Base-by-base conservation (phyloP, 2,797 vertebrate genomes). In the Rhincodon typus region DNA sequence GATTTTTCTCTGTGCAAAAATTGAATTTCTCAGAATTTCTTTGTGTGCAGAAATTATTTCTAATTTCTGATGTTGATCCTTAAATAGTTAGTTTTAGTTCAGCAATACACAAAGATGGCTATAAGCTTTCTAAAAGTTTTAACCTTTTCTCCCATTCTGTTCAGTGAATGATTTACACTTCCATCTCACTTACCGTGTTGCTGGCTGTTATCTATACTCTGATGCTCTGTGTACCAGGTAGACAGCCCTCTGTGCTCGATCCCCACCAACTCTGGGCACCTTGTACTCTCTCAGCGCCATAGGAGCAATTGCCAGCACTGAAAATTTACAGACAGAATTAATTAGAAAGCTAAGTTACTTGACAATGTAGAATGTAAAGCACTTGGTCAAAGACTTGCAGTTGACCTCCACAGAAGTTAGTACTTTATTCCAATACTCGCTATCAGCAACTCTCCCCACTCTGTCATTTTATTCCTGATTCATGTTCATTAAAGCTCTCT, bases 151-250 rank as follows among this genome's bases (percentile, higher is more conserved):
- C 25, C 25, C 46, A 38, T 67, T 67, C 87, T 94, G 38, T 53
- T 25, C 27, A 17, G 69, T 72, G 12, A 17, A 23, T 69, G 34
- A 77, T 19, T 77, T 50, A 27, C 46, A 77, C 46, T 34, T 42
- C 72, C 72, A 38, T 57, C 46, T 72, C 70, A 94, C 95, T 95
- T 82, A 95, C 97, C 96, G 95, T 95, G 19, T 96, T 96, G 96
- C 62, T 96, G 96, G 96, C 96, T 97, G 98, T 97, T 98, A 98
- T 98, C 98, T 98, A 97, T 96, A 97, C 74, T 97, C 96, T 79
- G 97, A 96, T 96, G 96, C 97, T 96, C 95, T 97, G 96, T 97
- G 97, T 96, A 96, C 96, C 86, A 95, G 96, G 96, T 96, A 70
- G 96, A 70, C 66, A 72, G 96, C 96, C 96, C 95, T 79, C 79